Evolutionary conservation across 1,140 invertebrate genomes (phyloP).

Genomic region (Leptestheria dahalacensis): DNA sequence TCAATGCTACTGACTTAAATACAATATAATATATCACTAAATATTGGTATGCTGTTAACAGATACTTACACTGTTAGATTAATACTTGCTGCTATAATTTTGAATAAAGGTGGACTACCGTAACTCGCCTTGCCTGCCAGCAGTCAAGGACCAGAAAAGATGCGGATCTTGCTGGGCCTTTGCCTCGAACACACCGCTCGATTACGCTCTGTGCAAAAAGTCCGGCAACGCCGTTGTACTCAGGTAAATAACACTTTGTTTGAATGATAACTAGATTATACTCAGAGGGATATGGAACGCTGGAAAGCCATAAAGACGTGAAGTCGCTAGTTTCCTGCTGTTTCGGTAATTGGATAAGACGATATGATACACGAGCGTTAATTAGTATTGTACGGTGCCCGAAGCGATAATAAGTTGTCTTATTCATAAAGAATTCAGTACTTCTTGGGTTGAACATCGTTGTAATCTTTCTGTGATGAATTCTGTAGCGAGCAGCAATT

Average conservation of each 20-base stretch:
- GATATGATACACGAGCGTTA: too few relatives aligned
- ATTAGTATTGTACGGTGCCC: too few relatives aligned
- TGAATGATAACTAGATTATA: background rate
- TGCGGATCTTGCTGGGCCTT: conserved; percentile 16
- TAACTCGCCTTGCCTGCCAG: conserved; percentile 28
- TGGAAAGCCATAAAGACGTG: too few relatives aligned
- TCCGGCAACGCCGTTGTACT: background rate
- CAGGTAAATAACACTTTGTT: background rate
- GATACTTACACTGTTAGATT: background rate
- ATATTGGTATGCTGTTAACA: too few relatives aligned
- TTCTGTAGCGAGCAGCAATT: conserved; percentile 7
- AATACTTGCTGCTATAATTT: background rate
- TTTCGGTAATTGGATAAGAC: conserved; percentile 21
- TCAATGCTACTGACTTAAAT: too few relatives aligned
- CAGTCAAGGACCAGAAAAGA: conserved; percentile 30
- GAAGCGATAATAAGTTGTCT: too few relatives aligned
- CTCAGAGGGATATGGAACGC: background rate
- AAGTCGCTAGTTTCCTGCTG: background rate
- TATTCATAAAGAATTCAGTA: too few relatives aligned
- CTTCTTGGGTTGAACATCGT: too few relatives aligned
- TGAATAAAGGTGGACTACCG: conserved; percentile 29
- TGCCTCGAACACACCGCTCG: conserved; percentile 13
- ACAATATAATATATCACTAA: too few relatives aligned
- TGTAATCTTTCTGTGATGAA: conserved; percentile 19
- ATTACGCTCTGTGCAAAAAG: conserved; percentile 9